Evolutionary conservation across 2,888 invertebrate genomes (phyloP), one percentile per base, ranked within the genome.

Genomic region (Ephialtes manifestator): DNA sequence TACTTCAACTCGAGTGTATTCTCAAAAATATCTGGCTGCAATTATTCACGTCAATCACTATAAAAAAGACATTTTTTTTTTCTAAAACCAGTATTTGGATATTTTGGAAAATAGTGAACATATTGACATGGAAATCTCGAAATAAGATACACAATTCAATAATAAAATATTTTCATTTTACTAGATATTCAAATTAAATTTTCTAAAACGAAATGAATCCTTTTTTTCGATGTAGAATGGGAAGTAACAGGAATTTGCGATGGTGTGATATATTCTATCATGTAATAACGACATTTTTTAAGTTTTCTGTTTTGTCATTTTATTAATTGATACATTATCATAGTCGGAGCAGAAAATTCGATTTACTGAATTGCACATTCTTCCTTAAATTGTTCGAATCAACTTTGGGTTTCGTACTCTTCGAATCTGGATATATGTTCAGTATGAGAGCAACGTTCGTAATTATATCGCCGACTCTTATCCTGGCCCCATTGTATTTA

Each of bases 391-490:
- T 39, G 24, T 72, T 67, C 8, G 51, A 53, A 5, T 55, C 39
- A n/a, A 53, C 20, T 31, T 24, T 13, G n/a, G 68, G 68, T 15
- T 8, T 20, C 10, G 53, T n/a, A 53, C 46, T 24, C 13, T 65
- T 53, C 43, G 53, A 10, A 13, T 67, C 28, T 2, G 78, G 68
- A 35, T 65, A 82, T 11, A 86, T 78, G 39, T 86, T 86, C 4
- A 86, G 24, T 18, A 82, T 63, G 18, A 86, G 11, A 11, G 81
- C 86, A 8, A 86, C 53, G 75, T 86, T 86, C 10, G 81, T 85
- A 18, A 85, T 68, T 11, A 86, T 65, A 70, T 86, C 86, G 43
- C 86, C 82, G 18, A 85, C 28, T 63, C 77, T 60, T 68, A 86
- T 48, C 13, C 58, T 58, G 11, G 86, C 35, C 13, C 85, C 78